Base-by-base conservation (phyloP, 2,113 vertebrate species). In the Syngnathus scovelli region DNA sequence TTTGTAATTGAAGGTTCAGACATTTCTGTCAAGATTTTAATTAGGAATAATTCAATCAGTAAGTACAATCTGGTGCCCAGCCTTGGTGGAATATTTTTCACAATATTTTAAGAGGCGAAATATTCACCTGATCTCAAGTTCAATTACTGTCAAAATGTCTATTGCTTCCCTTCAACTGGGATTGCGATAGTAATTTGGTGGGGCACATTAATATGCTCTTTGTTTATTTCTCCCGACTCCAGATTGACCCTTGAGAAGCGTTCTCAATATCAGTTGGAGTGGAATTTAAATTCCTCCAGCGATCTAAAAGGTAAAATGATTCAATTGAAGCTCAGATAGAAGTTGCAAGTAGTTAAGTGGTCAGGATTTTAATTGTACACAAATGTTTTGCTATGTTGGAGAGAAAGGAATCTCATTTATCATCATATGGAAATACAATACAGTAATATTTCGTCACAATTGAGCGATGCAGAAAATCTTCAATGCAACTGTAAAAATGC, bases 221-320 rank as follows among this genome's bases (percentile, higher is more conserved):
- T 80, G 70, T 85, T 78, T 88, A 78, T 84, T 80, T 68, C 67
- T 85, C 76, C 76, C 67, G 59, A 79, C 76, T 72, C 63, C 51
- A 66, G 71, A 77, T 71, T 73, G 70, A 81, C 52, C 55, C 75
- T 75, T 72, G 77, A 78, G 77, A 85, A 83, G 86, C 75, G 68
- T 27, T 51, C 75, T 77, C 33, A 51, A 78, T 87, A 82, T 90
- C 81, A 73, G 76, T 78, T 86, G 82, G 79, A 67, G 76, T 77
- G 48, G 73, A 84, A 78, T 76, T 66, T 70, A 64, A 68, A 78
- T 77, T 75, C 80, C 85, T 51, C 15, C 18, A 43, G 78, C 77
- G 82, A 85, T 39, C 58, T 8, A 21, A 52, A 77, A 77, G 72
- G 67, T 78, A 74, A 82, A 77, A 73, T 62, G 11, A 85, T 52